phyloP scores from a whole-genome alignment of 2,113 vertebrate genomes.

The Rynchops niger region DNA sequence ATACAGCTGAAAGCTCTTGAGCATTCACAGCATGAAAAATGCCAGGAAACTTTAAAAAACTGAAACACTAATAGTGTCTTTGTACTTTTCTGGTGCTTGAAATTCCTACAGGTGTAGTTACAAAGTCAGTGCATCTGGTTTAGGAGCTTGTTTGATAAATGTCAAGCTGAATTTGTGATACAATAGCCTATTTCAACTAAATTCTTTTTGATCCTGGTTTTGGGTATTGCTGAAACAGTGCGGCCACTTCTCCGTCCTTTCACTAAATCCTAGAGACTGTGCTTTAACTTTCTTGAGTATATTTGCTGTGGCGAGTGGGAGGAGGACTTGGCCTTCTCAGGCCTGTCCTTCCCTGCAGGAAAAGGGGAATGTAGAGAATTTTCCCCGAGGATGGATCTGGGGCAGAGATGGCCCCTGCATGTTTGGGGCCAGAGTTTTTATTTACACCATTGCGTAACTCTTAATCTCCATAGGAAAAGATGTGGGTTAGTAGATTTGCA shows the following conservation, averaged over 20 bases:
- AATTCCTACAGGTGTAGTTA: neutral
- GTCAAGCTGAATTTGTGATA: neutral
- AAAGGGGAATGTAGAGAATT: neutral
- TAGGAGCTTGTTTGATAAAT: neutral
- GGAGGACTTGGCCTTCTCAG: neutral
- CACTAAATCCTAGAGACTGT: neutral
- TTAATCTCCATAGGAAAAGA: neutral
- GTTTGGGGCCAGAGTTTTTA: slow-evolving; percentile 54
- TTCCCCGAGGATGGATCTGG: neutral
- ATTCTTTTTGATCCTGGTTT: neutral
- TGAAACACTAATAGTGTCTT: neutral
- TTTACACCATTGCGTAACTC: slow-evolving; percentile 37
- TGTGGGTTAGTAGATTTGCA: slow-evolving; percentile 12
- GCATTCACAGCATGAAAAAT: neutral
- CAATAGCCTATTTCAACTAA: neutral
- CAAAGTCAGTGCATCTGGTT: neutral
- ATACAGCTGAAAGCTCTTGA: slow-evolving; percentile 5
- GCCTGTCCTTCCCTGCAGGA: neutral
- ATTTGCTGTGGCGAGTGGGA: neutral
- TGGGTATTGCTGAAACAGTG: neutral
- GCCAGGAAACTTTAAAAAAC: neutral
- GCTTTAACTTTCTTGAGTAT: neutral
- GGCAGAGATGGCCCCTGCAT: neutral
- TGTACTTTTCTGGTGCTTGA: neutral
- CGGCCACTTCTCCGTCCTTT: neutral